Base-by-base conservation (phyloP, 2,888 invertebrate species). In the Seladonia tumulorum region DNA sequence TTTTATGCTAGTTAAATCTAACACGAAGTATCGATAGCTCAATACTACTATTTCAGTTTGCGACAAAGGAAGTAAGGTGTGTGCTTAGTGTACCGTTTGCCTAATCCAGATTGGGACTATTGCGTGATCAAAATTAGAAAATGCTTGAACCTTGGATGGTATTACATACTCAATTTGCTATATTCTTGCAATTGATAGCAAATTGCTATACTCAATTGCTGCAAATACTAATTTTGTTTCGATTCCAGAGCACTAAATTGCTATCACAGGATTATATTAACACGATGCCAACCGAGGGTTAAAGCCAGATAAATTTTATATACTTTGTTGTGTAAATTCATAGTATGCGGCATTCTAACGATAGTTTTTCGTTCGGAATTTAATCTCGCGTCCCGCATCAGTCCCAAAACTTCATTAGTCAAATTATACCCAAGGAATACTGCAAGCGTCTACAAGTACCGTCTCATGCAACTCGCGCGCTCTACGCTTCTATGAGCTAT, bases 401-500 rank as follows among this genome's bases (percentile, higher is more conserved):
- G 70, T 39, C 70, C 39, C 70, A n/a, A 68, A 42, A n/a, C 42
- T 45, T 42, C n/a, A 42, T 70, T 39, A 70, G 70, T 22, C 42
- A 70, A 70, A 42, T 42, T n/a, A 42, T 42, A 42, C 42, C 22
- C 5, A 81, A 81, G 42, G 29, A 76, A 74, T 73, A 80, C 66
- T 85, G 72, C 79, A 89, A 83, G 81, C 81, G 68, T 73, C 72
- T 85, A 82, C 68, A 45, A 57, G 25, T 71, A 81, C 71, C 45
- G 53, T 72, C 71, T 77, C 81, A 89, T 87, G 81, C 84, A 87
- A 81, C 75, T 82, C 35, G 66, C 68, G 42, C 72, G 47, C 29
- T 71, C 53, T 74, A 60, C 35, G 39, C 18, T 49, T n/a, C 42
- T 42, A n/a, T 25, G 10, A 68, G 42, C 35, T 45, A 72, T 45